Percentiles rank a stretch among this genome's conserved stretches.
phyloP scores from a whole-genome alignment of 2,888 invertebrate species.

The Amiota communis region DNA sequence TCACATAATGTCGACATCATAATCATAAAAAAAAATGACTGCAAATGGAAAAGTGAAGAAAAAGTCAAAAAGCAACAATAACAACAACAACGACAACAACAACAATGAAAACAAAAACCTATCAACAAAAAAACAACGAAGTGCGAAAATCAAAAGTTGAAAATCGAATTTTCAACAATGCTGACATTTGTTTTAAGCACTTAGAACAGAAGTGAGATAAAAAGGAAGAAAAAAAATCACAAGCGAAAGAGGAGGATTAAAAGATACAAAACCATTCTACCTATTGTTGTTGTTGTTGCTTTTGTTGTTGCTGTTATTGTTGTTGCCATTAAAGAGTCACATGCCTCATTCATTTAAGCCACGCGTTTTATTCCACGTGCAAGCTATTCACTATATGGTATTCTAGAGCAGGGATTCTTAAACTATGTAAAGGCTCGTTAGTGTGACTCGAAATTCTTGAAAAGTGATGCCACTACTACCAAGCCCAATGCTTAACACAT shows the following conservation, averaged over 20 bases:
- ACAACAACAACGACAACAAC: not conserved
- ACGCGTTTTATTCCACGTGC: too few species aligned
- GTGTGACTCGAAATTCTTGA: too few species aligned
- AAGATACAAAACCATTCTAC: too few species aligned
- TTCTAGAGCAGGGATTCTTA: too few species aligned
- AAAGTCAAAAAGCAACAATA: not conserved
- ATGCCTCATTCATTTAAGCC: too few species aligned
- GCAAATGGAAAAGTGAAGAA: not conserved
- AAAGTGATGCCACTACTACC: too few species aligned
- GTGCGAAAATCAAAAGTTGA: constrained; percentile 40
- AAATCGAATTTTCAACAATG: constrained; percentile 58
- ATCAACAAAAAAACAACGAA: not conserved
- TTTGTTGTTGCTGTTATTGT: not conserved
- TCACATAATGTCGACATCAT: constrained; percentile 51
- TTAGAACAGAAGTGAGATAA: not conserved
- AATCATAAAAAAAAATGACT: constrained; percentile 34
- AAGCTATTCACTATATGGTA: too few species aligned
- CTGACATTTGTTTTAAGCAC: constrained; percentile 38
- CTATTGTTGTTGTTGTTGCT: too few species aligned
- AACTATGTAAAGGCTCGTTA: too few species aligned
- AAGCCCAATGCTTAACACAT: too few species aligned
- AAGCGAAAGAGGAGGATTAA: too few species aligned
- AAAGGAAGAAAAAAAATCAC: not conserved
- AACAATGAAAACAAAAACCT: not conserved
- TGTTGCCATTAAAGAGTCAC: not conserved